Percentiles rank a stretch among this genome's conserved stretches.
Evolutionary conservation across 2,113 vertebrate genomes (phyloP).

Genomic region (Platysteira castanea): DNA sequence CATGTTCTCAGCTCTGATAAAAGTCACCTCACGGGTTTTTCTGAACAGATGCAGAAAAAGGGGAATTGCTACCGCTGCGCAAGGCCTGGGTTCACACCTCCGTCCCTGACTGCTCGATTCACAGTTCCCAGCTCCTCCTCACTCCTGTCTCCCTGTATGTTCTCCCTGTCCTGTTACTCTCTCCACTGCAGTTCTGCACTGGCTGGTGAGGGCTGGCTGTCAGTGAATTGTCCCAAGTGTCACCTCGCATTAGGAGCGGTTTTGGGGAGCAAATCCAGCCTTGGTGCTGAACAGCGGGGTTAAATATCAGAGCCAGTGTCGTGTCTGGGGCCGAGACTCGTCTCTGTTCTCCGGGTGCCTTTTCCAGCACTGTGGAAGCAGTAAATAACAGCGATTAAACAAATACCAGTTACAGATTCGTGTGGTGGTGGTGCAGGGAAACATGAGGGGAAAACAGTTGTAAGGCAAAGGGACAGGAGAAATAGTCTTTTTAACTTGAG

Average conservation of each 20-base stretch:
- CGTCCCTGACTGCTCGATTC: fast-evolving
- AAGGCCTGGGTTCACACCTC: background rate
- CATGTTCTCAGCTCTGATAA: background rate
- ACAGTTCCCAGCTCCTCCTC: background rate
- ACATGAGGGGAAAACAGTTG: background rate
- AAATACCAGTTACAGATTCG: background rate
- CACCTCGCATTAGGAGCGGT: fast-evolving
- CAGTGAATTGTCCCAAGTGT: background rate
- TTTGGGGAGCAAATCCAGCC: background rate
- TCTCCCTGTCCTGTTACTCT: background rate
- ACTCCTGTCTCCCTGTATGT: background rate
- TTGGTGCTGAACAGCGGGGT: fast-evolving
- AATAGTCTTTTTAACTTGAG: background rate
- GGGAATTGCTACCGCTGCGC: background rate
- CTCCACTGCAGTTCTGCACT: background rate
- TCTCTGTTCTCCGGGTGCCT: background rate
- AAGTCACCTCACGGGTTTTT: background rate
- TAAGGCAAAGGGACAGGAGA: background rate
- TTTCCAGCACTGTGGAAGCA: background rate
- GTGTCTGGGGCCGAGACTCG: background rate
- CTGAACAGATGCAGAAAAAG: background rate
- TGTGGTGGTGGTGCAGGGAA: background rate
- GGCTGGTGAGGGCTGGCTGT: background rate
- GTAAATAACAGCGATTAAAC: background rate
- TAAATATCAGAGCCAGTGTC: background rate